Evolutionary conservation across 2,113 vertebrate species (phyloP), one percentile per base, ranked within the genome.

Genomic region (Trichomycterus rosablanca): DNA sequence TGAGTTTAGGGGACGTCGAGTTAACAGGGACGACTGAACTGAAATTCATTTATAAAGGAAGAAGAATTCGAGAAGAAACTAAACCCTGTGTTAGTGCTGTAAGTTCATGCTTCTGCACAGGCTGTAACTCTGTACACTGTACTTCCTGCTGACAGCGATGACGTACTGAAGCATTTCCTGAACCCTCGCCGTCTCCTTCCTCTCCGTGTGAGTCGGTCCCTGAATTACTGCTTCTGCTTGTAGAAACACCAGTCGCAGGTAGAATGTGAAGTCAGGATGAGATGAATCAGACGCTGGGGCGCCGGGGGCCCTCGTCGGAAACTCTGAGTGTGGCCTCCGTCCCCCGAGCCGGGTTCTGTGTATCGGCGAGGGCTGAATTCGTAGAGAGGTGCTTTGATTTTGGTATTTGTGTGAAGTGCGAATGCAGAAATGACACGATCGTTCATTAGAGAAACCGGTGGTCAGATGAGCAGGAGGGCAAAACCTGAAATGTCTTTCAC

Each of bases 321-420:
- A 63, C 40, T 59, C 23, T 64, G 43, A 52, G 49, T 19, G 26
- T 37, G 6, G 15, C 12, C 66, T 46, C 46, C 32, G 57, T 66
- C 71, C 59, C 45, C 44, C 42, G 24, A 26, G 12, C 39, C 16
- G 32, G 74, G 80, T 80, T 78, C 10, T 52, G 48, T 49, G 65
- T 72, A 68, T 55, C 50, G 24, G 59, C 15, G 58, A 55, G 66
- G 55, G 24, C 52, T 22, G 14, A 56, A 63, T 86, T 86, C 85
- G 81, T 86, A 81, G 82, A 83, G 80, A 84, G 81, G 67, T 52
- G 15, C 22, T 66, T 55, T 62, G 62, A 65, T 73, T 59, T 74
- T 66, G 59, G 2, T 66, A 54, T 69, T 22, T 59, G 5, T 42
- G 26, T 32, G 46, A 7, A 57, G 28, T 46, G 63, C 65, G 40